A percentile compares a stretch with the other conserved stretches of the same genome.
phyloP scores from a whole-genome alignment of 2,888 invertebrate genomes.

The Sepiola atlantica region DNA sequence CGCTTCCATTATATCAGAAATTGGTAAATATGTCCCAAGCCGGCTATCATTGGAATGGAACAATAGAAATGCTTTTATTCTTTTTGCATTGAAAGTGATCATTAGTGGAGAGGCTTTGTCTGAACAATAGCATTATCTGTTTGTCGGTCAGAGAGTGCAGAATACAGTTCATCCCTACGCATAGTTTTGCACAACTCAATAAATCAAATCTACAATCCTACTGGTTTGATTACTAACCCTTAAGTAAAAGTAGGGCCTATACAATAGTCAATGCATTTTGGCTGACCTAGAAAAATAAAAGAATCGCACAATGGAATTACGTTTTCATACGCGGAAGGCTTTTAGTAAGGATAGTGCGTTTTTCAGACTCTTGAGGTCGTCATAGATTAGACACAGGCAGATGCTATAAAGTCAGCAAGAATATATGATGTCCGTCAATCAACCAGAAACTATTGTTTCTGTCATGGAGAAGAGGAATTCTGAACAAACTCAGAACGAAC shows the following conservation, averaged over 20 bases:
- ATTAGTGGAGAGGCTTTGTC: constrained; percentile 12
- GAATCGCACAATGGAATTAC: constrained; percentile 16
- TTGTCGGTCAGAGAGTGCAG: constrained; percentile 32
- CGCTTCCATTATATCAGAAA: not conserved
- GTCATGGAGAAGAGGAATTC: not conserved
- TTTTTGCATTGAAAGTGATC: constrained; percentile 15
- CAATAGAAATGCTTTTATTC: constrained; percentile 24
- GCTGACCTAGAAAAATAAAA: not conserved
- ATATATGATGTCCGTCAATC: not conserved
- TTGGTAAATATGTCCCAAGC: constrained; percentile 8
- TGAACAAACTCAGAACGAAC: not conserved
- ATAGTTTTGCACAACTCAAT: constrained; percentile 15
- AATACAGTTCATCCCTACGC: not conserved
- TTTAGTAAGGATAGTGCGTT: not conserved
- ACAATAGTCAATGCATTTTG: constrained; percentile 32
- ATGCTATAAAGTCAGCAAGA: not conserved
- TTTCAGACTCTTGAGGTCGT: not conserved
- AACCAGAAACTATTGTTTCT: not conserved
- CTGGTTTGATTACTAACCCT: constrained; percentile 32
- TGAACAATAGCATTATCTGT: constrained; percentile 8
- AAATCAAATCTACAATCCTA: not conserved
- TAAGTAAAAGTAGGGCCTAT: not conserved
- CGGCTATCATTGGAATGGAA: constrained; percentile 32
- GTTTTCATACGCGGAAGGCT: not conserved
- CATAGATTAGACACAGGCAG: not conserved